Conservation (phyloP, 2,888 invertebrate genomes). For the Heliconius aoede region DNA sequence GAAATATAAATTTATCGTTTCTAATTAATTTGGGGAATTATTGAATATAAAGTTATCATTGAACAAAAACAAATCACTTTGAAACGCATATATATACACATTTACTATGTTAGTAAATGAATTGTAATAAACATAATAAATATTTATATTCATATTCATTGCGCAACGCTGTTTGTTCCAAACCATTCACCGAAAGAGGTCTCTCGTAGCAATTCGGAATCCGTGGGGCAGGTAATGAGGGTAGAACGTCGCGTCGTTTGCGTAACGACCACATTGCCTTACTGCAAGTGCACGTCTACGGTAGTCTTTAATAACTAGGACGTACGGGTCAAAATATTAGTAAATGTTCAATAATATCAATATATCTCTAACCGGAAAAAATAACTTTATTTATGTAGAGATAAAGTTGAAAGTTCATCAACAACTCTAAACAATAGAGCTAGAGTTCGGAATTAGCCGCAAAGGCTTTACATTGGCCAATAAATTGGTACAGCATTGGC, state of each 20-base stretch:
- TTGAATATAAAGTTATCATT: too few relatives aligned
- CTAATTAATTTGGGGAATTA: background rate
- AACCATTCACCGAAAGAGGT: slow-evolving; percentile 16
- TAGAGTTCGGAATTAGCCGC: slow-evolving; percentile 34
- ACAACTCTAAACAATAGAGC: slow-evolving; percentile 8
- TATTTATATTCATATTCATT: slow-evolving; percentile 7
- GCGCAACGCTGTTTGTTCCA: slow-evolving; percentile 12
- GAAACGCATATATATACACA: background rate
- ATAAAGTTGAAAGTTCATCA: slow-evolving; percentile 5
- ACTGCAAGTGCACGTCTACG: slow-evolving; percentile 2
- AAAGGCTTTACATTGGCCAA: slow-evolving; percentile 35
- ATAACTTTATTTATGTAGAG: background rate
- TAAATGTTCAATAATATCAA: slow-evolving; percentile 20
- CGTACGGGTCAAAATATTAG: slow-evolving; percentile 24
- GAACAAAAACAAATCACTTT: background rate
- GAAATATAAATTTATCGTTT: background rate
- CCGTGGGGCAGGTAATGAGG: slow-evolving; percentile 37
- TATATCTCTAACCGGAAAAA: background rate
- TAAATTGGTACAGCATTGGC: slow-evolving; percentile 34
- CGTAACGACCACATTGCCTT: slow-evolving; percentile 31
- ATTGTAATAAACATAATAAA: background rate
- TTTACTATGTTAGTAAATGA: background rate
- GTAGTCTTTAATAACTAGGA: slow-evolving; percentile 16
- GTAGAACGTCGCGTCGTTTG: slow-evolving; percentile 29
- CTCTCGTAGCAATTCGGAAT: slow-evolving; percentile 30